Conservation (phyloP, 1,140 invertebrate genomes). For the Dendrolimus punctatus region DNA sequence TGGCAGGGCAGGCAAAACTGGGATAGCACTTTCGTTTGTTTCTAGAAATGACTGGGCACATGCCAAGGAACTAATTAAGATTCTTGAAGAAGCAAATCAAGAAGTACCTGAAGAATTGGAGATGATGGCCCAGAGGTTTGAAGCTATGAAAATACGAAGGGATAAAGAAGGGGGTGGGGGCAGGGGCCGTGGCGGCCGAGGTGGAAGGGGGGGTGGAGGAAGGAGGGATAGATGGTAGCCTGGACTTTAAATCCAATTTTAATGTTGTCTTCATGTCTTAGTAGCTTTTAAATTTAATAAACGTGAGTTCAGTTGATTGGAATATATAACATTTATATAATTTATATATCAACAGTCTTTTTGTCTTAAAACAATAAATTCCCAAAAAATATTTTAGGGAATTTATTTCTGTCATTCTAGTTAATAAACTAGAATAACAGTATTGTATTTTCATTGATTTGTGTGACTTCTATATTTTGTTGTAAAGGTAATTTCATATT, state of each 20-base stretch:
- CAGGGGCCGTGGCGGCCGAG: constrained; percentile 29
- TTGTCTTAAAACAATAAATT: no score
- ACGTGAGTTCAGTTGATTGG: no score
- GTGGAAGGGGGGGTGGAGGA: constrained; percentile 4
- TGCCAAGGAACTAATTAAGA: constrained; percentile 86
- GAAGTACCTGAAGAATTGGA: constrained; percentile 82
- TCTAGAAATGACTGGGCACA: constrained; percentile 86
- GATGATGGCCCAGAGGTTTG: constrained; percentile 80
- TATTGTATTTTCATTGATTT: no score
- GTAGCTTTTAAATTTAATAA: no score
- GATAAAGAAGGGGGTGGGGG: constrained; percentile 60
- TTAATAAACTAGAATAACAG: no score
- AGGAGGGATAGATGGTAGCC: constrained; percentile 17
- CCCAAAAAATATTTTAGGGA: no score
- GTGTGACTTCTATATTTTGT: no score
- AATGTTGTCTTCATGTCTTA: no score
- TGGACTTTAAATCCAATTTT: not conserved
- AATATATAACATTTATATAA: no score
- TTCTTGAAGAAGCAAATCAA: constrained; percentile 84
- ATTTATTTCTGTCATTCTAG: no score
- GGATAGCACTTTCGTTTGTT: constrained; percentile 86
- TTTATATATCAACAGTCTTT: no score
- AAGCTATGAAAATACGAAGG: constrained; percentile 75
- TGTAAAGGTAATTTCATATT: no score
- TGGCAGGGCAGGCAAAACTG: constrained; percentile 88